phyloP scores from a whole-genome alignment of 2,797 vertebrate genomes.

The Potorous gilbertii region DNA sequence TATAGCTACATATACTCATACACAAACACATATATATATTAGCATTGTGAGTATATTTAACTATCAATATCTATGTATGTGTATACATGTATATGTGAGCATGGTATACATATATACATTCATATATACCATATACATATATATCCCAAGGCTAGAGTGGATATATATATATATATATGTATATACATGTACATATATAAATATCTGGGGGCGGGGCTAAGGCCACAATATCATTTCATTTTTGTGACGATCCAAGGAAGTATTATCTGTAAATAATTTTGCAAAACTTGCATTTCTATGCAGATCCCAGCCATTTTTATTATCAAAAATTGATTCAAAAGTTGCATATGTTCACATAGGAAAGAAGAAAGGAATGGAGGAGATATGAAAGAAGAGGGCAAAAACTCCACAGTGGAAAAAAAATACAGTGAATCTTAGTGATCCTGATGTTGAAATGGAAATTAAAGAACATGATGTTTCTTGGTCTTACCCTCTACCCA shows the following conservation, averaged over 20 bases:
- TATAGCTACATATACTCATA: too few species aligned
- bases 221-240: neutral
- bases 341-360: neutral
- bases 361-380: neutral
- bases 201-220: too few species aligned
- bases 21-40: too few species aligned
- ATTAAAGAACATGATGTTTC: slow-evolving; percentile 29
- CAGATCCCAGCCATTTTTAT: neutral
- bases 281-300: neutral
- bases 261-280: neutral
- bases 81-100: too few species aligned
- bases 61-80: too few species aligned
- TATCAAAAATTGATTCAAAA: neutral
- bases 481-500: neutral
- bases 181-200: neutral
- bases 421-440: neutral
- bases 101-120: too few species aligned
- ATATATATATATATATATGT: neutral
- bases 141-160: neutral
- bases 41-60: too few species aligned
- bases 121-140: neutral
- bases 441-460: neutral
- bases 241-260: neutral
- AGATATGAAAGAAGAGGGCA: neutral
- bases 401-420: neutral